Evolutionary conservation across 2,797 vertebrate species (phyloP).

Genomic region (Micromesistius poutassou): DNA sequence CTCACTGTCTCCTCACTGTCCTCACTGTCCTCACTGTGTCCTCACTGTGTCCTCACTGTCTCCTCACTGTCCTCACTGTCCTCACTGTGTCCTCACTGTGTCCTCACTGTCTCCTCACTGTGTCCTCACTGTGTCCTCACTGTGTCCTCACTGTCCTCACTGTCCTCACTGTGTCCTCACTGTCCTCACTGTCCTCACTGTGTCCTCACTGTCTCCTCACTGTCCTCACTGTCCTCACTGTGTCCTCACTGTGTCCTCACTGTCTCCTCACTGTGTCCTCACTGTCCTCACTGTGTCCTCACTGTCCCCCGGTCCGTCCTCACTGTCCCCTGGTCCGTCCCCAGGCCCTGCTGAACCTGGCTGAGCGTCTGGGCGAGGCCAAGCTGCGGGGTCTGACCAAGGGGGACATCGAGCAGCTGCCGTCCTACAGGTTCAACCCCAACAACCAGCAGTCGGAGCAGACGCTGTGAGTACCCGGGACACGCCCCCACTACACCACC

Average conservation of each 20-base stretch:
- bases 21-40: too few relatives aligned
- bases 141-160: background rate
- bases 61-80: too few relatives aligned
- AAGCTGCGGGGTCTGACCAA: slow-evolving; percentile 95
- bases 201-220: too few relatives aligned
- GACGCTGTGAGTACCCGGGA: slow-evolving; percentile 85
- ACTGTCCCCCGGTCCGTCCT: background rate
- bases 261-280: too few relatives aligned
- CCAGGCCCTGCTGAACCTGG: slow-evolving; percentile 93
- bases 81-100: too few relatives aligned
- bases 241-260: too few relatives aligned
- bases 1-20: too few relatives aligned
- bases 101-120: too few relatives aligned
- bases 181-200: too few relatives aligned
- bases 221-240: too few relatives aligned
- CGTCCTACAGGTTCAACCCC: slow-evolving; percentile 96
- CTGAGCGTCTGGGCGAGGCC: slow-evolving; percentile 95
- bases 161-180: too few relatives aligned
- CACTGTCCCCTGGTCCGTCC: background rate
- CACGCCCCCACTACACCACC: background rate
- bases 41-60: too few relatives aligned
- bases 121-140: background rate
- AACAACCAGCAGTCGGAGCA: slow-evolving; percentile 98
- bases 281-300: background rate
- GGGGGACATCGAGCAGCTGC: slow-evolving; percentile 98